These are phyloP conservation scores for Sicus ferrugineus DNA, from an alignment of 2,888 invertebrate genomes.

Conservation along the genomic window DNA sequence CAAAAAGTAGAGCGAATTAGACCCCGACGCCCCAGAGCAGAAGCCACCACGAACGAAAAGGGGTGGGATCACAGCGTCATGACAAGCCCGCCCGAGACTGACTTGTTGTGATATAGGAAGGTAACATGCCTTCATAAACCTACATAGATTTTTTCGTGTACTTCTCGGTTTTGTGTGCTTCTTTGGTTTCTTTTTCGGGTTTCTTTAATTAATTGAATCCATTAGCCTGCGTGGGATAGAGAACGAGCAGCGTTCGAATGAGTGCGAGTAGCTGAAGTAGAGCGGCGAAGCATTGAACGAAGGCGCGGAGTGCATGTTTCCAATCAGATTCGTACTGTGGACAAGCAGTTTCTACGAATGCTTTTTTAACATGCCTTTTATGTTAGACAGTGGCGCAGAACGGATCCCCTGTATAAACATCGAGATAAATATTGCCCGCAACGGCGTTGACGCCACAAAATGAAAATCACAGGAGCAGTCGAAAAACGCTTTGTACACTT, in stretches of 20 bases:
- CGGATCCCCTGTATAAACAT: conserved; percentile 26
- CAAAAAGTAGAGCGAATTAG: conserved; percentile 28
- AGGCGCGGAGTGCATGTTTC: conserved; percentile 17
- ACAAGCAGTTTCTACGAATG: conserved; percentile 10
- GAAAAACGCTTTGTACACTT: conserved; percentile 24
- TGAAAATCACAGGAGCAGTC: conserved; percentile 20
- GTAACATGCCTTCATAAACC: conserved; percentile 4
- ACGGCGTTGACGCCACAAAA: conserved; percentile 18
- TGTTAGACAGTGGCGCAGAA: conserved; percentile 7
- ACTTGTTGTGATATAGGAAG: conserved; percentile 13
- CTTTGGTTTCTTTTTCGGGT: conserved; percentile 49
- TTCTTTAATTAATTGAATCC: conserved; percentile 26
- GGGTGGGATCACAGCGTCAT: conserved; percentile 25
- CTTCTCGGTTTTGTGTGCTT: conserved; percentile 55
- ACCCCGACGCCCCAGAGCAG: neutral
- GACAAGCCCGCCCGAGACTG: conserved; percentile 9
- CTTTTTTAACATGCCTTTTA: conserved; percentile 1
- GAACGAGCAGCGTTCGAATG: neutral
- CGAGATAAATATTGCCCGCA: neutral
- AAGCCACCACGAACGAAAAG: conserved; percentile 26
- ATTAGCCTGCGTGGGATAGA: conserved; percentile 2
- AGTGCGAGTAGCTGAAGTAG: conserved; percentile 1
- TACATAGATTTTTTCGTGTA: conserved; percentile 44
- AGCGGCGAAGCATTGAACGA: neutral
- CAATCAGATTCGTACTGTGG: conserved; percentile 26